These are phyloP conservation scores for Luperina testacea DNA, from an alignment of 2,888 invertebrate genomes.

Conservation along the genomic window DNA sequence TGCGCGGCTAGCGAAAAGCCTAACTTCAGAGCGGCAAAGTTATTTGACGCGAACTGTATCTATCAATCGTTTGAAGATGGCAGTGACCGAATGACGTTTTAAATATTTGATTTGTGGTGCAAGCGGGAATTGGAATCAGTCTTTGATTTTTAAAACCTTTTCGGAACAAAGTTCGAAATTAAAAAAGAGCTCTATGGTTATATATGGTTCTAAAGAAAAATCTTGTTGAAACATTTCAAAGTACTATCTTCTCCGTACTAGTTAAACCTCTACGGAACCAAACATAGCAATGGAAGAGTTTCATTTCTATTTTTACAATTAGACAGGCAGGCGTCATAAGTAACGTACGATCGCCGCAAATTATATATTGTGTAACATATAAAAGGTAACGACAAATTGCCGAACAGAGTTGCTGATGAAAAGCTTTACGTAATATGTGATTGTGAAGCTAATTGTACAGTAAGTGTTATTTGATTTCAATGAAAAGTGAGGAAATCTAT, in stretches of 20 bases:
- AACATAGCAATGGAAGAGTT: constrained; percentile 40
- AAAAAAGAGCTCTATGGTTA: neutral
- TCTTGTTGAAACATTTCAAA: neutral
- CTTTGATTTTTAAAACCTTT: neutral
- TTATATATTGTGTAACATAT: constrained; percentile 80
- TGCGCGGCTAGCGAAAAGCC: too few species aligned
- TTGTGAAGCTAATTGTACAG: constrained; percentile 54
- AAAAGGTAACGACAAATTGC: constrained; percentile 70
- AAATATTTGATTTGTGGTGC: neutral
- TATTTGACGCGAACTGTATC: neutral
- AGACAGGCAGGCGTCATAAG: constrained; percentile 73
- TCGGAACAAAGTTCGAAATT: neutral
- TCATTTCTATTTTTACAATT: constrained; percentile 70
- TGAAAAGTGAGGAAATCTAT: constrained; percentile 13
- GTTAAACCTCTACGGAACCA: constrained; percentile 29
- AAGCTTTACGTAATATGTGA: constrained; percentile 66
- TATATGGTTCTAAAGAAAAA: neutral
- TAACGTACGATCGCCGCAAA: constrained; percentile 74
- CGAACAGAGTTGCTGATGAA: constrained; percentile 65
- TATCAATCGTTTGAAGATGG: neutral
- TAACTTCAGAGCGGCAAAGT: too few species aligned
- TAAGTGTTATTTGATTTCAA: constrained; percentile 24
- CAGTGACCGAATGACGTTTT: neutral
- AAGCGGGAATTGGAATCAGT: neutral
- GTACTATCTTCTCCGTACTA: neutral